phyloP scores from a whole-genome alignment of 64 coral and sea anemone genomes.

The Hydrozoanthus tunicans region DNA sequence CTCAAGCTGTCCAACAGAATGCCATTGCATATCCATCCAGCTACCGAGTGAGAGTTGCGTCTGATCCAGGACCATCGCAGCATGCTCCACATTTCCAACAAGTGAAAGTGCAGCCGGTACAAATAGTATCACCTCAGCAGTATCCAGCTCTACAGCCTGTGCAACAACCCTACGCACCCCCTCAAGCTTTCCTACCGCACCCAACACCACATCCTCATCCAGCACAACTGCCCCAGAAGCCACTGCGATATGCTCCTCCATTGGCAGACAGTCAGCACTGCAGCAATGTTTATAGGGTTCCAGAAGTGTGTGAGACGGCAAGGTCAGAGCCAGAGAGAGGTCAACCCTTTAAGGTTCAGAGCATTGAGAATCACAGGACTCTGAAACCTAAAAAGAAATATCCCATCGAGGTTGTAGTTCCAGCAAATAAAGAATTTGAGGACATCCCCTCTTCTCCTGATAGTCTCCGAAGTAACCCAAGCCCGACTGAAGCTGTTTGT shows the following conservation, averaged over 20 bases:
- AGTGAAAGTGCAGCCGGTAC: constrained; percentile 5
- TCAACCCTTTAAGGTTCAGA: constrained; percentile 2
- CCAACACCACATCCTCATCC: not conserved
- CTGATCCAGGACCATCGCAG: constrained; percentile 40
- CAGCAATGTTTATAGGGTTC: constrained; percentile 41
- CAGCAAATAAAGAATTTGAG: constrained; percentile 31
- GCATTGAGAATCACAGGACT: not conserved
- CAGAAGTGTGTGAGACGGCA: constrained; percentile 40
- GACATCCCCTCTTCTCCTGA: constrained; percentile 49
- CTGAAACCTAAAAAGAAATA: constrained; percentile 29
- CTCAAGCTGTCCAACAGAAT: constrained; percentile 47
- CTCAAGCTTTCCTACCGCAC: not conserved
- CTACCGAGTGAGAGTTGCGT: constrained; percentile 23
- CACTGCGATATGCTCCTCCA: constrained; percentile 41
- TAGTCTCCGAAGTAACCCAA: constrained; percentile 22
- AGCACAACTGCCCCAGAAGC: constrained; percentile 8
- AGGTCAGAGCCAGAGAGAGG: not conserved
- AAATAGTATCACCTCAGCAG: constrained; percentile 25
- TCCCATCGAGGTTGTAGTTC: constrained; percentile 1
- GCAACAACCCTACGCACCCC: not conserved
- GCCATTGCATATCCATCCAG: constrained; percentile 54
- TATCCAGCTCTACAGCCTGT: not conserved
- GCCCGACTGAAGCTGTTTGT: not conserved
- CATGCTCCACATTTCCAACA: constrained; percentile 26
- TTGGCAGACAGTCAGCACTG: not conserved